phyloP scores from a whole-genome alignment of 2,888 invertebrate genomes.

The Parnassius glacialis region DNA sequence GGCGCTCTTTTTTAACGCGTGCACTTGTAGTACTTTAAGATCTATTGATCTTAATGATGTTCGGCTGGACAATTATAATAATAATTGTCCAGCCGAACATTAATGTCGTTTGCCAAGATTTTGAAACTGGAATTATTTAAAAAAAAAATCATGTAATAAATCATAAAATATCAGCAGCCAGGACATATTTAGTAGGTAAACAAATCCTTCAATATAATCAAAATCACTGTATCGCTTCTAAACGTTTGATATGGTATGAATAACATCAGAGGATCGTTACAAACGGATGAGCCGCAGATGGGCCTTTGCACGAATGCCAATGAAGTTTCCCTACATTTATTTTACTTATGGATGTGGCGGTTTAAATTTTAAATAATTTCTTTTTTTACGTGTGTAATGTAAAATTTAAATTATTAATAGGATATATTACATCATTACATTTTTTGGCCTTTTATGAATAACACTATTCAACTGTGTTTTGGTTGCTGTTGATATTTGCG shows the following conservation, averaged over 20 bases:
- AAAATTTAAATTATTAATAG: neutral
- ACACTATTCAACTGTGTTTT: too few relatives aligned
- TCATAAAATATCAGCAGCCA: neutral
- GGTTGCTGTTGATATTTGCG: too few relatives aligned
- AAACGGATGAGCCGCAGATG: conserved; percentile 60
- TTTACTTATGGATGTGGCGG: conserved; percentile 51
- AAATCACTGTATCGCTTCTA: conserved; percentile 62
- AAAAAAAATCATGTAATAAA: too few relatives aligned
- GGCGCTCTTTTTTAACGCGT: too few relatives aligned
- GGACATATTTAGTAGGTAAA: conserved; percentile 39
- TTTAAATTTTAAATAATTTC: conserved; percentile 7
- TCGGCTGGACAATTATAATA: too few relatives aligned
- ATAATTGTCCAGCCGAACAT: too few relatives aligned
- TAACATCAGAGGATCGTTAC: conserved; percentile 71
- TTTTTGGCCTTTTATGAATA: too few relatives aligned
- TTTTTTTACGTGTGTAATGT: neutral
- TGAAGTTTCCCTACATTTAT: conserved; percentile 32
- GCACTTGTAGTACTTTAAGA: too few relatives aligned
- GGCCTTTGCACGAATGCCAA: conserved; percentile 40
- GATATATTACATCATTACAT: neutral
- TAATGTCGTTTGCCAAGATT: too few relatives aligned
- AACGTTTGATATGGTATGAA: conserved; percentile 74
- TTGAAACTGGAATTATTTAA: too few relatives aligned
- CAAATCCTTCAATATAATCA: conserved; percentile 38
- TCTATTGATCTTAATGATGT: too few relatives aligned